These are phyloP conservation scores for Fratercula arctica DNA, from an alignment of 2,797 vertebrate genomes.

Conservation along the genomic window DNA sequence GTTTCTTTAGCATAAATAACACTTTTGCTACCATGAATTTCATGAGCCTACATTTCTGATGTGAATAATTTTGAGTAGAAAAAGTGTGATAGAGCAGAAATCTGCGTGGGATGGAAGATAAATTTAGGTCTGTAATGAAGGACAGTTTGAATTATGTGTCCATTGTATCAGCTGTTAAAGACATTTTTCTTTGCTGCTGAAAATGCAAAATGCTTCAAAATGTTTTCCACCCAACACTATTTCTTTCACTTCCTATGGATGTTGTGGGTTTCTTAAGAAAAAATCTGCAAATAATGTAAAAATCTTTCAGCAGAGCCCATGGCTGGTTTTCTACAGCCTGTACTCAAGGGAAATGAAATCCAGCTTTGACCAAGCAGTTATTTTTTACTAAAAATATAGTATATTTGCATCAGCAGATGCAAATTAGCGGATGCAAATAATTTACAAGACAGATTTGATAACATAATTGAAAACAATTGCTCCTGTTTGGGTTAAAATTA, in stretches of 20 bases:
- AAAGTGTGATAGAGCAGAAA: conserved; percentile 33
- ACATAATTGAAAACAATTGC: neutral
- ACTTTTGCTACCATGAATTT: conserved; percentile 30
- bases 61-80: conserved; percentile 50
- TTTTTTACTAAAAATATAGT: neutral
- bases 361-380: neutral
- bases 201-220: conserved; percentile 49
- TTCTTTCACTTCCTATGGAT: neutral
- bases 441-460: neutral
- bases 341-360: neutral
- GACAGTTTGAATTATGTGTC: conserved; percentile 37
- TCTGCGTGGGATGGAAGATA: conserved; percentile 57
- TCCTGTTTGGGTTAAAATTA: neutral
- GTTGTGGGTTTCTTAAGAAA: neutral
- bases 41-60: conserved; percentile 33
- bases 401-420: neutral
- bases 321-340: neutral
- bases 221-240: neutral
- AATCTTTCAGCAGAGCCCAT: neutral
- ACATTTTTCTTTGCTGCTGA: neutral
- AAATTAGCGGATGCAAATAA: neutral
- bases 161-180: conserved; percentile 23
- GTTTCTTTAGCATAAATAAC: conserved; percentile 54
- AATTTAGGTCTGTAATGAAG: conserved; percentile 60
- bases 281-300: neutral